phyloP scores from a whole-genome alignment of 92 coral and sea anemone species.

The Umimayanthus chanpuru region DNA sequence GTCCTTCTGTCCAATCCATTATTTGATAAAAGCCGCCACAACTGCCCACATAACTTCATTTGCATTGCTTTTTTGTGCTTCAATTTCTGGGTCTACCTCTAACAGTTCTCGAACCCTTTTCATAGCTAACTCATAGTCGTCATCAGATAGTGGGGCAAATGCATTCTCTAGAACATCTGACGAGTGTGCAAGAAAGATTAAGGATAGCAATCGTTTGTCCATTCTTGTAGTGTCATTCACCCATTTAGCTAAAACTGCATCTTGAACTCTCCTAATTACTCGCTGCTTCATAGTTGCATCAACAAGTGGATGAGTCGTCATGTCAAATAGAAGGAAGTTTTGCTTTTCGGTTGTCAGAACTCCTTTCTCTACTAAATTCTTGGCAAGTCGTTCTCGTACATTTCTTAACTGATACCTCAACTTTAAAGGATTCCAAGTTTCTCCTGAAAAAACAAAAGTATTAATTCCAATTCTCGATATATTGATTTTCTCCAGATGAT shows the following conservation, averaged over 20 bases:
- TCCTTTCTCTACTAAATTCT: conserved; percentile 98
- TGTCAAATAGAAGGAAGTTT: conserved; percentile 93
- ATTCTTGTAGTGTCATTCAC: conserved; percentile 92
- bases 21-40: conserved; percentile 94
- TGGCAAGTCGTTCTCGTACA: conserved; percentile 98
- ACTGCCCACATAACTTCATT: conserved; percentile 99
- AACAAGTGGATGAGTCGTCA: conserved; percentile 98
- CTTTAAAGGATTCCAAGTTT: conserved; percentile 98
- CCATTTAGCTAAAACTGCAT: conserved; percentile 92
- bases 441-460: conserved; percentile 64
- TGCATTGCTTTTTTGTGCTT: conserved; percentile 79
- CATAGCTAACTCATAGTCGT: conserved; percentile 99
- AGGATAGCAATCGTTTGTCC: conserved; percentile 82
- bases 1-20: not conserved
- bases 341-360: conserved; percentile 98
- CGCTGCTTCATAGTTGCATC: conserved; percentile 87
- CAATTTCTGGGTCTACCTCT: conserved; percentile 94
- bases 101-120: conserved; percentile 93
- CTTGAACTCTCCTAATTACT: conserved; percentile 91
- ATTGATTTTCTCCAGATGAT: not conserved
- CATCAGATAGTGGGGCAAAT: conserved; percentile 94
- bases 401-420: conserved; percentile 94
- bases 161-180: conserved; percentile 99
- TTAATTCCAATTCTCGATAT: not conserved
- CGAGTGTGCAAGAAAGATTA: conserved; percentile 96